Conservation (phyloP, 2,888 invertebrate species). For the Ctenicera cuprea region DNA sequence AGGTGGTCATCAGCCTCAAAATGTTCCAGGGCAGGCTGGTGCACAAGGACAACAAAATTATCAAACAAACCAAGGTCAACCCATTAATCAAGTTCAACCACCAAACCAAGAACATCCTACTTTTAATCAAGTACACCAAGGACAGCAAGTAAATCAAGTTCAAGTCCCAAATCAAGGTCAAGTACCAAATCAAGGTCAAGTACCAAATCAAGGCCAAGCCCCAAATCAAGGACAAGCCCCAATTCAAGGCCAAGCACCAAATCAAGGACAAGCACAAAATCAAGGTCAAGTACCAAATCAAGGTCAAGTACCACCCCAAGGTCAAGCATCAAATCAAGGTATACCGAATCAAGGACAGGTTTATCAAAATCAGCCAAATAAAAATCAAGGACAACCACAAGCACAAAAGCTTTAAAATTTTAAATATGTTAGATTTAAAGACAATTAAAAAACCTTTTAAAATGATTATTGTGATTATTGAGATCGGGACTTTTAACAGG, state of each 20-base stretch:
- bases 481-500: neutral
- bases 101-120: constrained; percentile 61
- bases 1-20: constrained; percentile 59
- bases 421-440: neutral
- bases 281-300: constrained; percentile 23
- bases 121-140: constrained; percentile 47
- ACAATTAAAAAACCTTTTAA: neutral
- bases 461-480: neutral
- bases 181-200: constrained; percentile 21
- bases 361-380: constrained; percentile 53
- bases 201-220: neutral
- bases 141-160: neutral
- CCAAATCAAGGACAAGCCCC: neutral
- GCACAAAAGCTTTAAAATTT: constrained; percentile 42
- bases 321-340: neutral
- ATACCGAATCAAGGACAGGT: constrained; percentile 56
- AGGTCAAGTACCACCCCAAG: neutral
- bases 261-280: constrained; percentile 55
- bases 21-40: constrained; percentile 57
- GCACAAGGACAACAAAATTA: constrained; percentile 62
- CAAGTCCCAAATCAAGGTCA: constrained; percentile 52
- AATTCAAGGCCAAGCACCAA: neutral
- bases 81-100: constrained; percentile 50
- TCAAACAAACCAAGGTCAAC: constrained; percentile 61
- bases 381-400: constrained; percentile 55